Percentiles rank a stretch among this genome's conserved stretches.
phyloP scores from a whole-genome alignment of 2,113 vertebrate species.

The Delphinapterus leucas region DNA sequence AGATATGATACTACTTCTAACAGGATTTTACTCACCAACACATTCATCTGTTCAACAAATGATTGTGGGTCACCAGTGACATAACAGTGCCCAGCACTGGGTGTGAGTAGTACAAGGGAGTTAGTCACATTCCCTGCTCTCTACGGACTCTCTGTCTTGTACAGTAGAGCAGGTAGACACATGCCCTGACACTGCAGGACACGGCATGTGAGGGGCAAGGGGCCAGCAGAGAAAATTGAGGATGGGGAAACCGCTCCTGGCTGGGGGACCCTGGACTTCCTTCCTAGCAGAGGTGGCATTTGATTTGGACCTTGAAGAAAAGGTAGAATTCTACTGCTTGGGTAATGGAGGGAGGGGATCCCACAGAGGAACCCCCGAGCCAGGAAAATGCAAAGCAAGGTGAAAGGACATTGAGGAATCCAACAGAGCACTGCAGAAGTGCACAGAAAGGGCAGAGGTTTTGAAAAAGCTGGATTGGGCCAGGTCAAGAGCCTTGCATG shows the following conservation, averaged over 20 bases:
- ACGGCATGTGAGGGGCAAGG: no score
- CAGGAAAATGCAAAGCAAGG: neutral
- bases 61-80: neutral
- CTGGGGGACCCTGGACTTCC: neutral
- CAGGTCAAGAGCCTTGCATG: neutral
- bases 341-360: neutral
- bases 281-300: neutral
- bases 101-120: neutral
- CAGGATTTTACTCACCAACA: neutral
- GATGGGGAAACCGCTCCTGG: neutral
- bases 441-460: neutral
- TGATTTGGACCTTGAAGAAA: neutral
- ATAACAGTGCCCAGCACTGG: fast-evolving
- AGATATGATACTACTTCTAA: neutral
- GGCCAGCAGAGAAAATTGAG: neutral
- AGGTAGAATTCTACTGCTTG: neutral
- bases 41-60: no score
- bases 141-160: neutral
- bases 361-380: neutral
- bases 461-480: neutral
- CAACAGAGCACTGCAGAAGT: no score
- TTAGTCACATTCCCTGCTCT: neutral
- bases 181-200: no score
- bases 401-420: neutral
- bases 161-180: neutral